phyloP scores from a whole-genome alignment of 1,140 invertebrate genomes.

The Neodiprion lecontei region DNA sequence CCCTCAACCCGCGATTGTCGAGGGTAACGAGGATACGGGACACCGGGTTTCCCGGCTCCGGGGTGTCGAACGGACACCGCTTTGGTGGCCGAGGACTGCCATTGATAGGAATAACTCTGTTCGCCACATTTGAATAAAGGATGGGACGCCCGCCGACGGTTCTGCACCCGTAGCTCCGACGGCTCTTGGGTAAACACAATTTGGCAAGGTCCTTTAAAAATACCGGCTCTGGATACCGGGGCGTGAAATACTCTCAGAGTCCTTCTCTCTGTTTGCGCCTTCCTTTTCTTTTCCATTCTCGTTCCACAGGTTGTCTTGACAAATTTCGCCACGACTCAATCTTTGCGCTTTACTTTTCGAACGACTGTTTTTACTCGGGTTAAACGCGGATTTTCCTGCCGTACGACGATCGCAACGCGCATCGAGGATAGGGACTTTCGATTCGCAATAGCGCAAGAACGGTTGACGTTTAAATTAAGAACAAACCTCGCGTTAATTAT shows the following conservation, averaged over 20 bases:
- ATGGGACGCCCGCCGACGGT: not conserved
- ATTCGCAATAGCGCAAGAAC: no score
- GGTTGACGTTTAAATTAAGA: no score
- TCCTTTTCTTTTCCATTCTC: not conserved
- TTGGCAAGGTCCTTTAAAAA: slow-evolving; percentile 4
- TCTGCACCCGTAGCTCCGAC: not conserved
- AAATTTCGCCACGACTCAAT: not conserved
- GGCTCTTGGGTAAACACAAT: slow-evolving; percentile 3
- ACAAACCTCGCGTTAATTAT: no score
- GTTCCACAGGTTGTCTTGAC: not conserved
- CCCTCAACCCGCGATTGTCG: not conserved
- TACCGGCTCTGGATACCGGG: not conserved
- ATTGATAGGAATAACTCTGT: not conserved
- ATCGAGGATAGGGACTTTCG: no score
- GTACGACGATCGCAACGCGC: no score
- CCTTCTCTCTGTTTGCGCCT: not conserved
- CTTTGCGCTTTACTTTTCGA: not conserved
- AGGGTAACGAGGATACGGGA: not conserved
- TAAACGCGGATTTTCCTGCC: no score
- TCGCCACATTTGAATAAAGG: not conserved
- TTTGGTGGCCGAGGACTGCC: not conserved
- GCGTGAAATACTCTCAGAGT: slow-evolving; percentile 4
- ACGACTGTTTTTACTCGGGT: no score
- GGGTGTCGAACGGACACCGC: no score
- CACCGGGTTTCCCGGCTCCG: no score